Evolutionary conservation across 1,140 invertebrate genomes (phyloP).

Genomic region (Leptestheria dahalacensis): DNA sequence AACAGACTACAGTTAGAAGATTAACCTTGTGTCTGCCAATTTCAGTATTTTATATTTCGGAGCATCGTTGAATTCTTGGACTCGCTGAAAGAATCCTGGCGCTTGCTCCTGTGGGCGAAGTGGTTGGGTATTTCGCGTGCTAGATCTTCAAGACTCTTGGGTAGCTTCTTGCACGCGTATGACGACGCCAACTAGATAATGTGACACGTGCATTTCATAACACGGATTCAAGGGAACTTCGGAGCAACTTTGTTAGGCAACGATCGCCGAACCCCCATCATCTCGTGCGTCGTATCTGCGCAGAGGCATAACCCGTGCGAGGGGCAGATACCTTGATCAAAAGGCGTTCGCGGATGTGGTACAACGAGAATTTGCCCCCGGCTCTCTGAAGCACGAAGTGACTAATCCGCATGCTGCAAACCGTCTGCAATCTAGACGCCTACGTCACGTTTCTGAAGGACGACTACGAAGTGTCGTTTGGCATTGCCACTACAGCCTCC

Average conservation of each 20-base stretch:
- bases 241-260: neutral
- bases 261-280: neutral
- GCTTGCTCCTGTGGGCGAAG: conserved; percentile 6
- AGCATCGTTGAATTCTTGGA: neutral
- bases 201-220: conserved; percentile 3
- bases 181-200: neutral
- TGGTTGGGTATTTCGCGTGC: neutral
- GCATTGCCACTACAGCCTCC: no score
- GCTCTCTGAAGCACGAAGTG: no score
- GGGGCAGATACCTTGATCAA: no score
- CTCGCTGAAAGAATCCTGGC: neutral
- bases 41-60: neutral
- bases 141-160: conserved; percentile 7
- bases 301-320: neutral
- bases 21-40: neutral
- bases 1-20: neutral
- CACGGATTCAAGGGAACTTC: neutral
- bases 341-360: no score
- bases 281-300: neutral
- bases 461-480: no score
- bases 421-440: no score
- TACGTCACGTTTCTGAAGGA: no score
- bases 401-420: no score
- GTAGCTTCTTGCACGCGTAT: neutral
- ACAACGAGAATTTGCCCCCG: no score